Evolutionary conservation across 2,113 vertebrate genomes (phyloP), one percentile per base, ranked within the genome.

Genomic region (Chinchilla lanigera): DNA sequence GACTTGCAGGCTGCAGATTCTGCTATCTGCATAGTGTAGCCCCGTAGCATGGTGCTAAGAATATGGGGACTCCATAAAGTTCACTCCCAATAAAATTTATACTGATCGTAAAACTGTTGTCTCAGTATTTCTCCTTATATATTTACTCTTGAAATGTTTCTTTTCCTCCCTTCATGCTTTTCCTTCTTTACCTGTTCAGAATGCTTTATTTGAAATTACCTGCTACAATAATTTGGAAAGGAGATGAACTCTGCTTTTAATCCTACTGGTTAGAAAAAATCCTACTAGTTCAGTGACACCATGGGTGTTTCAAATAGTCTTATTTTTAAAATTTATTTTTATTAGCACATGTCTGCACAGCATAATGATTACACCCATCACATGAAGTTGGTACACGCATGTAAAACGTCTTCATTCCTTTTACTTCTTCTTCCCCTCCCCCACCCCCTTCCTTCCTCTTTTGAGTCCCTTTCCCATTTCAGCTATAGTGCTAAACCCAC

Each of bases 131-230:
- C 24, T 84, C 26, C 77, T 61, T n/a, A n/a, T 75, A 2, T 73
- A 50, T 92, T 92, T 92, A 73, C 54, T 82, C 90, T 88, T 88
- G 11, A 83, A 96, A 77, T 60, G 83, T 52, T 85, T 89, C 7
- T 84, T 84, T 89, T 50, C 22, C 7, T 92, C 61, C 28, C 6
- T 82, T 50, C 8, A 4, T 77, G 77, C 33, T 61, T 54, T 30
- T 26, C 50, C 17, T 38, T 41, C 26, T 82, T 93, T 89, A 88
- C 41, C 52, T 89, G 20, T 41, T 35, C 41, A 30, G 3, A 52
- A 63, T 81, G 24, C 30, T 86, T 90, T 63, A n/a, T 90, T 86
- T 86, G 52, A 24, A 54, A 69, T 86, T 90, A 38, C 61, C 54
- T 86, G 56, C 67, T 84, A 65, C 16, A 80, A n/a, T 77, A 93